phyloP scores from a whole-genome alignment of 1,140 invertebrate species.

The Theocolax elegans region DNA sequence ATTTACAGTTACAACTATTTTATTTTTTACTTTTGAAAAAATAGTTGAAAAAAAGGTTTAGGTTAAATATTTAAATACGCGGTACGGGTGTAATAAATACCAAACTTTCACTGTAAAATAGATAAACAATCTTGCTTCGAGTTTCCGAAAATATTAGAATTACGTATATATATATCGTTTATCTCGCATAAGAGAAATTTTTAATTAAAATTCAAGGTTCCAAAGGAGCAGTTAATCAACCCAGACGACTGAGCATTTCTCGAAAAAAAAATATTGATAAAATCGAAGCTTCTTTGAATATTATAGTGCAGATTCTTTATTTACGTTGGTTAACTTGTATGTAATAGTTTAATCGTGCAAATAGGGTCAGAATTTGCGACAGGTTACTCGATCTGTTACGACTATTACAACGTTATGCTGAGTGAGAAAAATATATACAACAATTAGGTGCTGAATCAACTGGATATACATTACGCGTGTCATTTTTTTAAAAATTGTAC shows the following conservation, averaged over 20 bases:
- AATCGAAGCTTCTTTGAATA: not conserved
- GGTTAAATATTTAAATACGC: too few relatives aligned
- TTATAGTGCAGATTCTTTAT: too few relatives aligned
- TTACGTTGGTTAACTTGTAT: too few relatives aligned
- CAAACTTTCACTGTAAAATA: slow-evolving; percentile 21
- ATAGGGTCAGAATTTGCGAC: not conserved
- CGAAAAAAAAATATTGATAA: slow-evolving; percentile 12
- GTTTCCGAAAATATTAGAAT: slow-evolving; percentile 1
- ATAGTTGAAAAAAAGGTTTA: slow-evolving; percentile 8
- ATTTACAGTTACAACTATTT: not conserved
- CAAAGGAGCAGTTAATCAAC: not conserved
- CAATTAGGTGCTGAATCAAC: not conserved
- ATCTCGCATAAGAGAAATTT: slow-evolving; percentile 20
- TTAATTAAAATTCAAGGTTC: slow-evolving; percentile 19
- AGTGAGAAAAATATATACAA: not conserved
- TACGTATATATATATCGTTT: not conserved
- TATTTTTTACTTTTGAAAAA: slow-evolving; percentile 8
- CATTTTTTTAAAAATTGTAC: too few relatives aligned
- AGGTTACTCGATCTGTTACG: not conserved
- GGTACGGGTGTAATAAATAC: slow-evolving; percentile 13
- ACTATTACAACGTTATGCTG: slow-evolving; percentile 13
- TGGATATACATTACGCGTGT: not conserved
- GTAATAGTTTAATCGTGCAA: too few relatives aligned
- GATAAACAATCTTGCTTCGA: not conserved
- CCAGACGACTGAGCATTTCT: not conserved